Base-by-base conservation (phyloP, 1,140 invertebrate species). In the Anthonomus grandis region DNA sequence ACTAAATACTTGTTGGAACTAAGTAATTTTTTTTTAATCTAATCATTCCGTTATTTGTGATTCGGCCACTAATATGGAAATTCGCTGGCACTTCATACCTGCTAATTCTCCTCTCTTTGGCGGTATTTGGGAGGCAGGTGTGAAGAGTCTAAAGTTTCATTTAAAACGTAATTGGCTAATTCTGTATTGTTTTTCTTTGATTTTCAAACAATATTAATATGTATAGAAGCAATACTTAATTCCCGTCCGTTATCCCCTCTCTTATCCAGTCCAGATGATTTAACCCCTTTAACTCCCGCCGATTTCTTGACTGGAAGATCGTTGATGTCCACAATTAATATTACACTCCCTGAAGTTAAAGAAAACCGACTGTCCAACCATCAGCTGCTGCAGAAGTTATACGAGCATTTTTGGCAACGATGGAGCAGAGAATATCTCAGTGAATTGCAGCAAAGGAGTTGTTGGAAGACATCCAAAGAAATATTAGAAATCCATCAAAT, bases 91-190 rank as follows among this genome's bases (percentile, higher is more conserved):
- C 10, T 72, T 69, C 38, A 65, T 53, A n/a, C 66, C 65, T 10
- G 70, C 70, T 4, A 2, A 21, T 8, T 62, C 59, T n/a, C 61
- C 65, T 1, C 66, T 71, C 38, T 62, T 65, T 15, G 70, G 70
- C 10, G 71, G n/a, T n/a, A n/a, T n/a, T n/a, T n/a, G n/a, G n/a
- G n/a, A n/a, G n/a, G n/a, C n/a, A n/a, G n/a, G n/a, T n/a, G n/a
- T n/a, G n/a, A n/a, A n/a, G n/a, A n/a, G n/a, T n/a, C n/a, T n/a
- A n/a, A n/a, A n/a, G n/a, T 68, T 13, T 34, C 65, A 0, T 74
- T 67, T 67, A 67, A 74, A 52, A 49, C 64, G 18, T 5, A 52
- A 52, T 23, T 52, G 34, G 4, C 5, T 10, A 12, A 23, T 27
- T 9, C 25, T 49, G 4, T n/a, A 10, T n/a, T n/a, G n/a, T n/a